Conservation (phyloP, 2,888 invertebrate species). For the Synergus itoensis region DNA sequence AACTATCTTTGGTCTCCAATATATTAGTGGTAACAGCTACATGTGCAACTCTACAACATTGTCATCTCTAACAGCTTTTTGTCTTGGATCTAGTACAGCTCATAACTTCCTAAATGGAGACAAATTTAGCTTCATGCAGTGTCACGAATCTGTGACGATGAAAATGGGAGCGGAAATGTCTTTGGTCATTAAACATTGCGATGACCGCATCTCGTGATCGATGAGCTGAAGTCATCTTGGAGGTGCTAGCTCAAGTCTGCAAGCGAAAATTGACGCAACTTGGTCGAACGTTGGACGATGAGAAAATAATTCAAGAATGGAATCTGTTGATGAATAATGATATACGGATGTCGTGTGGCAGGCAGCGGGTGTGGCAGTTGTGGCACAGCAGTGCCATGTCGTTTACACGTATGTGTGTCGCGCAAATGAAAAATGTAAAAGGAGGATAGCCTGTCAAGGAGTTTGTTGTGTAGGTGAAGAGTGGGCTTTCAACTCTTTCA, state of each 20-base stretch:
- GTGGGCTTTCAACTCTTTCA: conserved; percentile 2
- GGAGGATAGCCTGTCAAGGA: conserved; percentile 23
- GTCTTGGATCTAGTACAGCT: no score
- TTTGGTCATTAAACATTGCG: conserved; percentile 11
- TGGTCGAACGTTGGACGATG: background rate
- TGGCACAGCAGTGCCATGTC: conserved; percentile 42
- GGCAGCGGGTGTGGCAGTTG: conserved; percentile 50
- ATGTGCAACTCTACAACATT: no score
- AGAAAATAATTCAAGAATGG: conserved; percentile 47
- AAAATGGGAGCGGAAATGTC: conserved; percentile 22
- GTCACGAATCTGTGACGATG: background rate
- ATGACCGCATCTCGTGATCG: background rate
- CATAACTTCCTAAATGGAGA: no score
- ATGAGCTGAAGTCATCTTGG: conserved; percentile 3
- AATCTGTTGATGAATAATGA: conserved; percentile 61
- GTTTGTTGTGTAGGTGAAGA: conserved; percentile 27
- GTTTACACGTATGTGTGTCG: conserved; percentile 42
- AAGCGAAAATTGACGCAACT: conserved; percentile 41
- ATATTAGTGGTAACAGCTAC: background rate
- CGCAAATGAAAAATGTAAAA: conserved; percentile 31
- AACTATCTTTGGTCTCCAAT: background rate
- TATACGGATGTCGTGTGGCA: conserved; percentile 44
- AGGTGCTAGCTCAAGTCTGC: conserved; percentile 7
- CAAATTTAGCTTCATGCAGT: background rate
- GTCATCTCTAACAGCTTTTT: no score